Conservation (phyloP, 2,113 vertebrate genomes). For the Engystomops pustulosus region DNA sequence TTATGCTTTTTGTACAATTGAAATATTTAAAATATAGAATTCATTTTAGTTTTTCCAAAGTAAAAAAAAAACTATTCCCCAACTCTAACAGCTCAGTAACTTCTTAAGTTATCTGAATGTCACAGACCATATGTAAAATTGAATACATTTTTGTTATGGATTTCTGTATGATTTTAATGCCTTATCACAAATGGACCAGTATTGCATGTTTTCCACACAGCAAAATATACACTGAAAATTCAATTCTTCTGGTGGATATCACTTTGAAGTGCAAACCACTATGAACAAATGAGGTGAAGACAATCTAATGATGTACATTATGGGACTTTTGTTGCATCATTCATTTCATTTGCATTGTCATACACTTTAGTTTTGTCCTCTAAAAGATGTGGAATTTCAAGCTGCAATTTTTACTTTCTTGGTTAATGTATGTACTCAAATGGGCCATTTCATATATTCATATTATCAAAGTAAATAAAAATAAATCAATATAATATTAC, state of each 20-base stretch:
- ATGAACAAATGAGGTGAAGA: conserved; percentile 56
- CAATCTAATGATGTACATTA: conserved; percentile 49
- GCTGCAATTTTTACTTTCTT: background rate
- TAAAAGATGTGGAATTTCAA: conserved; percentile 44
- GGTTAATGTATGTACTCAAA: background rate
- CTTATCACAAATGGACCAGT: conserved; percentile 31
- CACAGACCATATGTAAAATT: conserved; percentile 27
- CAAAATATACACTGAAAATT: conserved; percentile 14
- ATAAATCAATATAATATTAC: no score
- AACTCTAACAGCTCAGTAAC: background rate
- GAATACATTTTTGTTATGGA: background rate
- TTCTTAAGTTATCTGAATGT: conserved; percentile 28
- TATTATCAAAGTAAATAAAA: no score
- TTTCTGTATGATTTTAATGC: conserved; percentile 17
- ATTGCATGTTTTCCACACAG: conserved; percentile 47
- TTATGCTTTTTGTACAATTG: conserved; percentile 33
- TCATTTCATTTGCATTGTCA: conserved; percentile 55
- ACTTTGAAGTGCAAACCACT: conserved; percentile 52
- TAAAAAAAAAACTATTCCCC: background rate
- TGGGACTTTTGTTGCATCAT: conserved; percentile 51
- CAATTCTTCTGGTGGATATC: conserved; percentile 40
- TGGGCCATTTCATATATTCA: background rate
- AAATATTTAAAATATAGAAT: background rate
- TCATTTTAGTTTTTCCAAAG: background rate
- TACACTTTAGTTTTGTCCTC: conserved; percentile 60